phyloP scores from a whole-genome alignment of 2,888 invertebrate species.

The Siphlonurus alternatus region DNA sequence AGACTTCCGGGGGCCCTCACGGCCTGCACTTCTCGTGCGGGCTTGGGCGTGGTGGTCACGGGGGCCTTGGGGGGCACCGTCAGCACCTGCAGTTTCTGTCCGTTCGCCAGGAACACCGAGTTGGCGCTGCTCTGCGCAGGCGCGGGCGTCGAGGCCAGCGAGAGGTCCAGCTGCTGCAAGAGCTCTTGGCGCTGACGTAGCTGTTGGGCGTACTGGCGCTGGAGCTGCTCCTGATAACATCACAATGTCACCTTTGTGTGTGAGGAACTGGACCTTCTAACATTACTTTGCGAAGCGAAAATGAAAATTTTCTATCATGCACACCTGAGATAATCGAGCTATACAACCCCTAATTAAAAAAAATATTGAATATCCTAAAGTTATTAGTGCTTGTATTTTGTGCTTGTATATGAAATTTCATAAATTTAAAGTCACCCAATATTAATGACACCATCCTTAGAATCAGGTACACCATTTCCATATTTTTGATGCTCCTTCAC shows the following conservation, averaged over 20 bases:
- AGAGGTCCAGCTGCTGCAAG: slow-evolving; percentile 54
- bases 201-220: slow-evolving; percentile 9
- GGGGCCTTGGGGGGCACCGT: slow-evolving; percentile 37
- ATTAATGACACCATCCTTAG: too few species aligned
- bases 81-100: slow-evolving; percentile 56
- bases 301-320: too few species aligned
- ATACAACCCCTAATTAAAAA: neutral
- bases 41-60: slow-evolving; percentile 36
- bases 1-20: slow-evolving; percentile 34
- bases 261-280: neutral
- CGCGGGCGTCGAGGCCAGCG: slow-evolving; percentile 45
- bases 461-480: too few species aligned
- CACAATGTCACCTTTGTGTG: slow-evolving; percentile 25
- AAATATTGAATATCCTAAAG: neutral
- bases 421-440: too few species aligned
- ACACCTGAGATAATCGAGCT: too few species aligned
- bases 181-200: slow-evolving; percentile 45
- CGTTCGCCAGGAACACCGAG: slow-evolving; percentile 45
- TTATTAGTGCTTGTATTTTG: neutral
- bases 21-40: slow-evolving; percentile 20
- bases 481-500: too few species aligned
- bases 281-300: slow-evolving; percentile 1
- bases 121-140: neutral
- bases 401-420: too few species aligned
- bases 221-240: slow-evolving; percentile 30